Evolutionary conservation across 2,113 vertebrate species (phyloP).

Genomic region (Sander vitreus): DNA sequence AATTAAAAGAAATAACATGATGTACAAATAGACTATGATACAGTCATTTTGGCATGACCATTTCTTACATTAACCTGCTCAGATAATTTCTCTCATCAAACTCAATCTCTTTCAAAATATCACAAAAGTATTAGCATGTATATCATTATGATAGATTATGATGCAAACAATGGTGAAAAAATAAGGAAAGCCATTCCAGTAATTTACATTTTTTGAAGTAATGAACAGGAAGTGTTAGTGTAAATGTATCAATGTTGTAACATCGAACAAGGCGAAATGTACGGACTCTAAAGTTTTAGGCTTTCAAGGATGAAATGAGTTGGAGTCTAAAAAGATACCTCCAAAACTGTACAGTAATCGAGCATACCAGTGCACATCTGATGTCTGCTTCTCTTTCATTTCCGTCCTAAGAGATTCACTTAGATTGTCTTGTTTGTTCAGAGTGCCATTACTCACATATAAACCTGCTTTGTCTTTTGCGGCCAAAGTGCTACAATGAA

Average conservation of each 20-base stretch:
- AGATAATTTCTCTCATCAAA: slow-evolving; percentile 16
- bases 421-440: slow-evolving; percentile 40
- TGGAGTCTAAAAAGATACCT: slow-evolving; percentile 84
- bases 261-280: slow-evolving; percentile 1
- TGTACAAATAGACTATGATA: slow-evolving; percentile 49
- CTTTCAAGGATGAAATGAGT: slow-evolving; percentile 75
- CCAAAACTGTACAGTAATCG: slow-evolving; percentile 90
- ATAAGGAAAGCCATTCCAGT: slow-evolving; percentile 44
- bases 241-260: slow-evolving; percentile 37
- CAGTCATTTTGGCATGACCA: slow-evolving; percentile 26
- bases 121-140: slow-evolving; percentile 17
- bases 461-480: slow-evolving; percentile 36
- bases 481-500: slow-evolving; percentile 40
- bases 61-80: slow-evolving; percentile 25
- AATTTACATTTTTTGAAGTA: slow-evolving; percentile 50
- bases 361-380: slow-evolving; percentile 94
- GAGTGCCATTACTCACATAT: slow-evolving; percentile 31
- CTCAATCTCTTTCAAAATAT: slow-evolving; percentile 13
- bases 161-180: slow-evolving; percentile 40
- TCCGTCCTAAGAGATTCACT: slow-evolving; percentile 53
- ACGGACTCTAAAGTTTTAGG: slow-evolving; percentile 7
- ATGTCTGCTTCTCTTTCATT: slow-evolving; percentile 58
- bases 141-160: slow-evolving; percentile 33
- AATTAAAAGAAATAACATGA: slow-evolving; percentile 49
- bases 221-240: slow-evolving; percentile 38